Conservation (phyloP, 2,113 vertebrate genomes). For the Spheniscus mendiculus region DNA sequence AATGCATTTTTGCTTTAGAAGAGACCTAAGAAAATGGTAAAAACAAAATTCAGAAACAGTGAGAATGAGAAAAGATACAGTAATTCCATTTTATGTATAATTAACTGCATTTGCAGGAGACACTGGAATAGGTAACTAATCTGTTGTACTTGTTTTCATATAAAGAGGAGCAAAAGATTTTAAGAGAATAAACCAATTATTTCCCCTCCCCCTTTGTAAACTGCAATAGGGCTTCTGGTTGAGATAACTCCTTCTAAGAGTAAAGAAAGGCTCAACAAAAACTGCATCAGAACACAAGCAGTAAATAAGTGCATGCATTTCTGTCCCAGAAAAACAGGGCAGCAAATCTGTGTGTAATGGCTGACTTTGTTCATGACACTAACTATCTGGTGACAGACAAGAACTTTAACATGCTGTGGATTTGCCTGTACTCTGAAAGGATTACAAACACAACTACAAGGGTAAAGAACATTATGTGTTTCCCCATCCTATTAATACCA, state of each 20-base stretch:
- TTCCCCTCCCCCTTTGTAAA: neutral
- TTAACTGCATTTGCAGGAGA: neutral
- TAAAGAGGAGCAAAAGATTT: neutral
- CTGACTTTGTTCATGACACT: neutral
- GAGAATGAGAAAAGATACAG: neutral
- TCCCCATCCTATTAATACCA: neutral
- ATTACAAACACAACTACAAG: neutral
- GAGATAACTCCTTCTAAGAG: neutral
- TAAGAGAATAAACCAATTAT: neutral
- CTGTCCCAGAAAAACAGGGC: neutral
- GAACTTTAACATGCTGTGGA: neutral
- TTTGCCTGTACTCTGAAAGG: neutral
- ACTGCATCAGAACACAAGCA: neutral
- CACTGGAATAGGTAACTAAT: neutral
- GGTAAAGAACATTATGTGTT: neutral
- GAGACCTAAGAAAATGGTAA: neutral
- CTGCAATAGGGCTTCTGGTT: neutral
- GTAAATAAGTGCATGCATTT: neutral
- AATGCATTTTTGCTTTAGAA: neutral
- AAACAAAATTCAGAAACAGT: neutral
- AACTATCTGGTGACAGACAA: neutral
- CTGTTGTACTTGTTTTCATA: neutral
- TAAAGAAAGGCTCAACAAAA: neutral
- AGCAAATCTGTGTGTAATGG: neutral
- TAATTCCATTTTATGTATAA: neutral